Evolutionary conservation across 2,888 invertebrate genomes (phyloP).

Genomic region (Anthophora plumipes): DNA sequence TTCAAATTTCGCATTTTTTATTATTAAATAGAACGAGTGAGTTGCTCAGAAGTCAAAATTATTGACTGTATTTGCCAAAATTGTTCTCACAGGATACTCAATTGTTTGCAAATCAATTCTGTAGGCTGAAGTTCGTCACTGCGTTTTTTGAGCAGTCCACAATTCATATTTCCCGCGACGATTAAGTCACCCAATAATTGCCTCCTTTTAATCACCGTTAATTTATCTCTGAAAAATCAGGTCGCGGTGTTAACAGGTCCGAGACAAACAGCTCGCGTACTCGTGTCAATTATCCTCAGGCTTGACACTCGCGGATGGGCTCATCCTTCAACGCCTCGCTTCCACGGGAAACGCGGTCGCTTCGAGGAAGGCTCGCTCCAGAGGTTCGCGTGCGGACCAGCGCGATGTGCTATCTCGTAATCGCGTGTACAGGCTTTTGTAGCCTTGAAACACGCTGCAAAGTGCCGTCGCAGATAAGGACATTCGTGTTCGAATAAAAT

Average conservation of each 20-base stretch:
- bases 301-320: not conserved
- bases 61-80: no score
- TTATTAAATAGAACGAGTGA: no score
- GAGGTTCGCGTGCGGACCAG: conserved; percentile 46
- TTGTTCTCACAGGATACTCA: no score
- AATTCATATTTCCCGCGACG: no score
- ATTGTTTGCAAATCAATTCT: no score
- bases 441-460: conserved; percentile 78
- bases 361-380: conserved; percentile 1
- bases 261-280: conserved; percentile 15
- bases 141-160: no score
- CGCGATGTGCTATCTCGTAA: conserved; percentile 70
- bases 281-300: not conserved
- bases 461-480: conserved; percentile 78
- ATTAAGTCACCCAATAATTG: no score
- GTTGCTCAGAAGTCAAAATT: no score
- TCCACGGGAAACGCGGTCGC: conserved; percentile 17
- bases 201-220: no score
- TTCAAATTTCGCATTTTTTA: no score
- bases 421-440: conserved; percentile 80
- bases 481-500: conserved; percentile 74
- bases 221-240: not conserved
- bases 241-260: conserved; percentile 1
- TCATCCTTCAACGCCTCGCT: conserved; percentile 21
- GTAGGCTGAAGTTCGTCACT: no score